Percentiles rank a stretch among this genome's conserved stretches.
Evolutionary conservation across 2,113 vertebrate species (phyloP).

Genomic region (Hippolais icterina): DNA sequence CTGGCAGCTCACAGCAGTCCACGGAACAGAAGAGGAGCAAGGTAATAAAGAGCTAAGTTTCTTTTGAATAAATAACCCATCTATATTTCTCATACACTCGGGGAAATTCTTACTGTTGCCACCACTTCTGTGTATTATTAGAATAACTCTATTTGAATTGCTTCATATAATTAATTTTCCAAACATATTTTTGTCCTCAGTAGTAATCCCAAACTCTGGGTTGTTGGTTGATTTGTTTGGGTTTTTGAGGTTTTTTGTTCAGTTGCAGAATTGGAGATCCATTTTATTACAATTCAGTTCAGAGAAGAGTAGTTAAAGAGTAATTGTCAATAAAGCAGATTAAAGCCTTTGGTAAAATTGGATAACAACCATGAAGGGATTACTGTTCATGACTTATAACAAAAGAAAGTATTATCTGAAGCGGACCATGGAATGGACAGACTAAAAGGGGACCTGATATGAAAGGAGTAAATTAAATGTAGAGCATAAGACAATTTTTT

Average conservation of each 20-base stretch:
- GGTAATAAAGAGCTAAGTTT: background rate
- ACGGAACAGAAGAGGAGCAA: background rate
- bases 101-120: background rate
- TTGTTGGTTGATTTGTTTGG: background rate
- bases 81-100: background rate
- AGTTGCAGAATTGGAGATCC: background rate
- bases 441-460: background rate
- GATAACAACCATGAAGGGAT: slow-evolving; percentile 44
- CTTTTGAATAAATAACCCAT: background rate
- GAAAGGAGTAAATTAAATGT: slow-evolving; percentile 3
- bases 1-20: background rate
- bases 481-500: background rate
- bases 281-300: background rate
- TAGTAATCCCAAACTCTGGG: background rate
- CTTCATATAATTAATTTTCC: background rate
- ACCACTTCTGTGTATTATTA: background rate
- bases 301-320: background rate
- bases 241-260: background rate
- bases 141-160: background rate
- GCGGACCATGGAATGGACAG: background rate
- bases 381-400: slow-evolving; percentile 10
- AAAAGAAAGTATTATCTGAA: slow-evolving; percentile 20
- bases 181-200: background rate
- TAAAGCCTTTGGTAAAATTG: slow-evolving; percentile 28
- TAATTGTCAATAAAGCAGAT: slow-evolving; percentile 38